Evolutionary conservation across 2,888 invertebrate genomes (phyloP).

Genomic region (Aplocera efformata): DNA sequence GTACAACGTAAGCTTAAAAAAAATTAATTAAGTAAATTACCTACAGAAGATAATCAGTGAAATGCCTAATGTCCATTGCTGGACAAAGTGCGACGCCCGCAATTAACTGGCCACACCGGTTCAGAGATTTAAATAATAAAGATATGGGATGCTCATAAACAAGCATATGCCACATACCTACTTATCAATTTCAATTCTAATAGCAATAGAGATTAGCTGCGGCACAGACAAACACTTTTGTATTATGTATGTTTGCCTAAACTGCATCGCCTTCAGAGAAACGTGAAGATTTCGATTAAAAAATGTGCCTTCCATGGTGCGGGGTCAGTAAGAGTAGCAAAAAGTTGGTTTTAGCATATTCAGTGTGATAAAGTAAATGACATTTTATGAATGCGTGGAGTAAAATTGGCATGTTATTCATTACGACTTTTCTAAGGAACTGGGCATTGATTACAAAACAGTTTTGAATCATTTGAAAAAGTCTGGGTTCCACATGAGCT

Average conservation of each 20-base stretch:
- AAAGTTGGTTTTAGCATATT: too few relatives aligned
- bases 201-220: constrained; percentile 44
- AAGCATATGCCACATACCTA: constrained; percentile 74
- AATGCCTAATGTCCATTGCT: constrained; percentile 35
- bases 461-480: too few relatives aligned
- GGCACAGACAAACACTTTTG: background rate
- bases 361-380: too few relatives aligned
- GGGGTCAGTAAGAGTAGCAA: too few relatives aligned
- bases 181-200: constrained; percentile 71
- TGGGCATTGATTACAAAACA: too few relatives aligned
- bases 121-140: constrained; percentile 66
- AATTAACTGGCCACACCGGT: constrained; percentile 67
- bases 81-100: constrained; percentile 46
- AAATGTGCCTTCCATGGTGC: too few relatives aligned
- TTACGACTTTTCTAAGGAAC: too few relatives aligned
- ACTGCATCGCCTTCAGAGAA: constrained; percentile 1
- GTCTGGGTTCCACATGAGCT: too few relatives aligned
- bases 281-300: too few relatives aligned
- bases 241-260: constrained; percentile 10
- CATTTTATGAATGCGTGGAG: too few relatives aligned
- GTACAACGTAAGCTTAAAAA: constrained; percentile 14
- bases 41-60: constrained; percentile 32
- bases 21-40: constrained; percentile 28
- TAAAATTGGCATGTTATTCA: too few relatives aligned
- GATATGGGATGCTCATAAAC: constrained; percentile 67